Evolutionary conservation across 2,797 vertebrate genomes (phyloP).

Genomic region (Chromis chromis): DNA sequence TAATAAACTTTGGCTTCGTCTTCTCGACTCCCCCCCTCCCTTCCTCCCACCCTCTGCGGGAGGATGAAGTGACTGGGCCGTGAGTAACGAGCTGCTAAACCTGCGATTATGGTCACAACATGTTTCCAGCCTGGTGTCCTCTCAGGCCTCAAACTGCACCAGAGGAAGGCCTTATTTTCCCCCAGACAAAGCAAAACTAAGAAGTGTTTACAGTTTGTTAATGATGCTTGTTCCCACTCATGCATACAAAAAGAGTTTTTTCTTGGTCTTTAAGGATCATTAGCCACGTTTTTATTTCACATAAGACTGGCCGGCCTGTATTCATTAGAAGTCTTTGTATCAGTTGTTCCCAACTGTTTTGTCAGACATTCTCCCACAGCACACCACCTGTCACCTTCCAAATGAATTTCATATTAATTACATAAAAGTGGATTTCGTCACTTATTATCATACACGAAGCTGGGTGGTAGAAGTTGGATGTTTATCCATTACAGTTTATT

Average conservation of each 20-base stretch:
- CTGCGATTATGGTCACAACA: constrained; percentile 40
- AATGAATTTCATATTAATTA: neutral
- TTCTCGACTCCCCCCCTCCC: neutral
- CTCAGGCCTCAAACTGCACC: neutral
- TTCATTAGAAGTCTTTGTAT: constrained; percentile 6
- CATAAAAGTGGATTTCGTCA: neutral
- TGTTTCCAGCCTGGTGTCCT: constrained; percentile 28
- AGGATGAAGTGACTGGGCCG: constrained; percentile 27
- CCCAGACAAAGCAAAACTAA: neutral
- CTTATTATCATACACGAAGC: neutral
- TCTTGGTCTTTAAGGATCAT: constrained; percentile 28
- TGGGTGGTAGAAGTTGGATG: neutral
- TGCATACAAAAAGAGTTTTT: constrained; percentile 10
- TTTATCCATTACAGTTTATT: neutral
- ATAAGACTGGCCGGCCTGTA: neutral
- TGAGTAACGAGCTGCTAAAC: constrained; percentile 53
- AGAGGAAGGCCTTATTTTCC: constrained; percentile 16
- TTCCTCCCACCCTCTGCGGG: neutral
- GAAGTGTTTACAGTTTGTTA: constrained; percentile 20
- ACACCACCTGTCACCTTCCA: neutral
- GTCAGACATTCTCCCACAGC: too few species aligned
- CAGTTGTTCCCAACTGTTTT: too few species aligned
- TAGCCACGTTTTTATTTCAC: constrained; percentile 13
- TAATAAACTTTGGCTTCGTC: constrained; percentile 57
- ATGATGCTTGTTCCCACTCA: constrained; percentile 9